These are phyloP conservation scores for Stenchaetothrips biformis DNA, from an alignment of 2,888 invertebrate genomes.

Conservation along the genomic window DNA sequence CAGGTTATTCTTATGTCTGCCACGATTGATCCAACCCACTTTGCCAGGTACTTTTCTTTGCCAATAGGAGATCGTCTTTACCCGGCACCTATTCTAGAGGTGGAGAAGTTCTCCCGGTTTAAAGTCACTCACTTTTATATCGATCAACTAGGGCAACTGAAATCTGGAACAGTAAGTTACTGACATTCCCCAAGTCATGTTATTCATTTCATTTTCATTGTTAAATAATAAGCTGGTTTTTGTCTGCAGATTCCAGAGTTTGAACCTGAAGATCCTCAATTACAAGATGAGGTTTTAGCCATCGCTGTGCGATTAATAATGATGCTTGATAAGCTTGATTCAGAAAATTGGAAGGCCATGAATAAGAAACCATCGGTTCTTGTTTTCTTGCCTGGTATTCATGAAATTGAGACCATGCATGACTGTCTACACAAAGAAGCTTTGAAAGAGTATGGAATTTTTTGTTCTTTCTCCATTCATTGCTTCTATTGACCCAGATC, in stretches of 20 bases:
- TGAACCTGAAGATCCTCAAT: constrained; percentile 53
- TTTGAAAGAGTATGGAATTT: constrained; percentile 26
- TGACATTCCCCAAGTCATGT: constrained; percentile 26
- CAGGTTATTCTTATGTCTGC: constrained; percentile 88
- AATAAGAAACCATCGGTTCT: constrained; percentile 59
- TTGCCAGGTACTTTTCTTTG: constrained; percentile 63
- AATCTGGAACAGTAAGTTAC: constrained; percentile 41
- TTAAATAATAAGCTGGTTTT: constrained; percentile 28
- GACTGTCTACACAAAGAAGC: constrained; percentile 42
- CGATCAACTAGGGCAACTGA: constrained; percentile 47
- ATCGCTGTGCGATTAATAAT: constrained; percentile 59
- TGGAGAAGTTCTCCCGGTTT: constrained; percentile 52
- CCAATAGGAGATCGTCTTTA: constrained; percentile 43
- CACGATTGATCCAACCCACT: constrained; percentile 71
- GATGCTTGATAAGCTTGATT: constrained; percentile 62
- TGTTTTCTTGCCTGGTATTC: constrained; percentile 83
- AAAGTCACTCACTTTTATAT: constrained; percentile 61
- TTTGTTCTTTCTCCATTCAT: neutral
- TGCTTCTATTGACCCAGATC: neutral
- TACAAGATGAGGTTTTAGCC: constrained; percentile 56
- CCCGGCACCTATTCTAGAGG: constrained; percentile 56
- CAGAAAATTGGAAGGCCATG: constrained; percentile 42
- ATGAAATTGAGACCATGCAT: constrained; percentile 73
- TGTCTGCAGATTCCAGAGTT: constrained; percentile 49
- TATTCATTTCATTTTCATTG: constrained; percentile 32